These are phyloP conservation scores for Microplitis demolitor DNA, from an alignment of 1,140 invertebrate species.

Conservation along the genomic window DNA sequence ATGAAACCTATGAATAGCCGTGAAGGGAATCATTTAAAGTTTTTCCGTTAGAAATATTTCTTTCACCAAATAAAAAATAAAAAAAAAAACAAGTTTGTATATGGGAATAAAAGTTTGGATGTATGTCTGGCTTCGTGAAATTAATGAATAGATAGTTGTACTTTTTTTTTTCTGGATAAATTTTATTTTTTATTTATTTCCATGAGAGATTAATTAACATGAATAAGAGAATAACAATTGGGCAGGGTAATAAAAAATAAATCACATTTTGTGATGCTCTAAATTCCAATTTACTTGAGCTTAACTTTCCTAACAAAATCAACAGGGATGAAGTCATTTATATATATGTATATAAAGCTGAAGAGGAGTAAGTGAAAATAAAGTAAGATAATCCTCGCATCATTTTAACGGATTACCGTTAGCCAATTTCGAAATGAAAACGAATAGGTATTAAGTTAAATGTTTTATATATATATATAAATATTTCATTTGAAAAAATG, in stretches of 20 bases:
- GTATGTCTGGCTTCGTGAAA: not conserved
- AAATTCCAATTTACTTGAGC: slow-evolving; percentile 14
- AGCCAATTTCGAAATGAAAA: slow-evolving; percentile 14
- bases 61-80: not conserved
- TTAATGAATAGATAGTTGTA: too few relatives aligned
- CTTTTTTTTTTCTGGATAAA: too few relatives aligned
- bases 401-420: slow-evolving; percentile 18
- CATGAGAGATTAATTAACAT: too few relatives aligned
- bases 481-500: not conserved
- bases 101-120: not conserved
- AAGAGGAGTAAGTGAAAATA: slow-evolving; percentile 13
- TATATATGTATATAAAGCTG: not conserved
- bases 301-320: slow-evolving; percentile 11
- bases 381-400: slow-evolving; percentile 18
- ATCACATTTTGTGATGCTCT: not conserved
- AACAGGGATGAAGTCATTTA: not conserved
- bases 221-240: too few relatives aligned
- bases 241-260: not conserved
- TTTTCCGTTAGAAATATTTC: not conserved
- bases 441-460: not conserved
- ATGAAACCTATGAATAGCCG: not conserved
- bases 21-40: not conserved
- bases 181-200: too few relatives aligned
- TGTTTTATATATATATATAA: not conserved
- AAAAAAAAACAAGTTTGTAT: not conserved